Base-by-base conservation (phyloP, 2,797 vertebrate genomes). In the Hipposideros larvatus region DNA sequence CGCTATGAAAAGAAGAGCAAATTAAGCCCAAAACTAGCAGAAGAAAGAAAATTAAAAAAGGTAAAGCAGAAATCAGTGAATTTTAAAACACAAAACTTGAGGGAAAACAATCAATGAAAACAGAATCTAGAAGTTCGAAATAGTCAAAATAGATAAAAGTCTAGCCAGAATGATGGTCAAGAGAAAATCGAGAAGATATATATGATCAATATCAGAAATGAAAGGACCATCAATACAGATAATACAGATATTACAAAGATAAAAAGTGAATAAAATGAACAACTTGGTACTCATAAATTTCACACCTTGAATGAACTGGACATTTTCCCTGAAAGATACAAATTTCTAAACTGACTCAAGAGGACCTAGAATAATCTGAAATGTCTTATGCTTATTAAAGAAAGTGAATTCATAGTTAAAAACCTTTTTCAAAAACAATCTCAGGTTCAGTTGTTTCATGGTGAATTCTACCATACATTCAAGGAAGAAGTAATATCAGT, bases 31-130 rank as follows among this genome's bases (percentile, higher is more conserved):
- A 91, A 78, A 19, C 61, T 43, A 53, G 51, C 66, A 75, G 31
- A 87, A 95, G 18, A 18, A 68, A 87, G 37, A 84, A 68, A 82
- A 43, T 51, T 53, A 83, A 65, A 37, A 65, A 53, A n/a, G 0
- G 46, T 48, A 16, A 48, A 59, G 61, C 19, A 84, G 31, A 71
- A 73, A n/a, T 46, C 75, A 34, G 70, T 82, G 26, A 28, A 43
- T 59, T 78, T 84, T 92, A 77, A 84, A 84, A 87, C 13, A 70
- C 31, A 87, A 43, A 57, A 51, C 24, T 34, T 85, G 59, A 92
- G 71, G 26, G 48, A 3, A n/a, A 55, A 55, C 75, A 61, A 53
- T 82, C 51, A 73, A 55, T 48, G 4, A 95, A 86, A 80, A 82
- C 37, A 65, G 31, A 73, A 79, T 41, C 28, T 61, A 91, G 28